Evolutionary conservation across 2,113 vertebrate genomes (phyloP), one percentile per base, ranked within the genome.

Genomic region (Polypterus senegalus): DNA sequence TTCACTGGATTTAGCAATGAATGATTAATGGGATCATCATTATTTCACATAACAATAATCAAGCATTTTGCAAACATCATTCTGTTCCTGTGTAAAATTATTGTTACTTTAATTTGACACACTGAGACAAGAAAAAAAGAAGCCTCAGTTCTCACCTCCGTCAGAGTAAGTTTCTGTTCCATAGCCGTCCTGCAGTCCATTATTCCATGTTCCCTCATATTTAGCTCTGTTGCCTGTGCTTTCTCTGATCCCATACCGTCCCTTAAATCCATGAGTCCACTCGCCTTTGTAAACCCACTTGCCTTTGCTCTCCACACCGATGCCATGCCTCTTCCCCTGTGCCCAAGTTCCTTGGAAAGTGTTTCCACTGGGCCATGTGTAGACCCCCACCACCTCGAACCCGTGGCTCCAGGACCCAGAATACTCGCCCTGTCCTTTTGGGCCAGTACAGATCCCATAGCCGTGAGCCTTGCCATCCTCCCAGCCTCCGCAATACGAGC

Each of bases 401-500:
- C 96, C 96, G 48, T 97, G 93, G 76, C 91, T 92, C 96, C 96
- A 99, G 64, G 94, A 94, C 58, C 96, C 96, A 3, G 91, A 90
- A 80, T 97, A 98, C 84, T 99, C 93, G 73, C 96, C 96, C 83
- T 99, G 96, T 78, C 96, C 94, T 81, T 96, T 97, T 61, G 96
- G 96, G 79, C 96, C 96, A 4, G 96, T 99, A 82, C 96, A 99
- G 81, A 99, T 93, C 77, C 96, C 96, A 60, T 97, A 93, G 81
- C 96, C 96, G 71, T 99, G 96, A 74, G 96, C 96, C 90, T 97
- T 97, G 82, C 95, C 96, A 80, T 97, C 95, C 79, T 96, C 93
- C 96, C 96, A 99, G 88, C 95, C 96, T 71, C 96, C 96, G 80
- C 96, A 99, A 86, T 99, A 99, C 82, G 96, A 97, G 87, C 96